Base-by-base conservation (phyloP, 2,888 invertebrate genomes). In the Tineola bisselliella region DNA sequence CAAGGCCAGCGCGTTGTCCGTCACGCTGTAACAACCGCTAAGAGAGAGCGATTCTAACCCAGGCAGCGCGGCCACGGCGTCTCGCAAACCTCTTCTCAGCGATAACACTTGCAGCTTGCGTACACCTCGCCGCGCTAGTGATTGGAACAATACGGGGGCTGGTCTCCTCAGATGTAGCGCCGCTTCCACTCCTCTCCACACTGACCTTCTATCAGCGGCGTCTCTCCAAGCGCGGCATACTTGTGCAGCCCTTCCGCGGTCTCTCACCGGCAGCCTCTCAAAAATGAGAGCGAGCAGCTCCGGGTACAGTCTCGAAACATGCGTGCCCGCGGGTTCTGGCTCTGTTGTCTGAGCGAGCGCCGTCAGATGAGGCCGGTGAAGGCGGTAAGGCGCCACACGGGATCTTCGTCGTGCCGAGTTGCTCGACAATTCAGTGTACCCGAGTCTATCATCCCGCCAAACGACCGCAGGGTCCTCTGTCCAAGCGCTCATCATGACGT, bases 141-240 rank as follows among this genome's bases (percentile, higher is more conserved):
- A 95, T 25, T 92, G 90, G 81, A 96, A 97, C 62, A 98, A 89
- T 67, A 93, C 93, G 12, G 94, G 93, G 64, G 94, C 93, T 64
- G 95, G 92, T 67, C 93, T 89, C 64, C 94, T 89, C 59, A 98
- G 89, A 77, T 98, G 97, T 64, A 98, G 81, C 68, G 94, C 93
- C 0, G 97, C 97, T 75, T 96, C 96, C 33, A 96, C 96, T 61
- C 96, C 96, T 67, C 95, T 91, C 98, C 98, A 98, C 17, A 98
- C 96, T 44, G 94, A 94, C 69, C 95, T 93, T 69, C 94, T 93
- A 80, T 97, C 97, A 31, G 95, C 94, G 56, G 97, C 97, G 73
- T 97, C 97, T 63, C 96, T 88, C 97, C 97, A 98, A 62, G 93
- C 88, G 62, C 91, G 89, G 78, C 95, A 95, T 64, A 97, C 96